Evolutionary conservation across 2,888 invertebrate genomes (phyloP), one percentile per base, ranked within the genome.

Genomic region (Drosophila anomalata): DNA sequence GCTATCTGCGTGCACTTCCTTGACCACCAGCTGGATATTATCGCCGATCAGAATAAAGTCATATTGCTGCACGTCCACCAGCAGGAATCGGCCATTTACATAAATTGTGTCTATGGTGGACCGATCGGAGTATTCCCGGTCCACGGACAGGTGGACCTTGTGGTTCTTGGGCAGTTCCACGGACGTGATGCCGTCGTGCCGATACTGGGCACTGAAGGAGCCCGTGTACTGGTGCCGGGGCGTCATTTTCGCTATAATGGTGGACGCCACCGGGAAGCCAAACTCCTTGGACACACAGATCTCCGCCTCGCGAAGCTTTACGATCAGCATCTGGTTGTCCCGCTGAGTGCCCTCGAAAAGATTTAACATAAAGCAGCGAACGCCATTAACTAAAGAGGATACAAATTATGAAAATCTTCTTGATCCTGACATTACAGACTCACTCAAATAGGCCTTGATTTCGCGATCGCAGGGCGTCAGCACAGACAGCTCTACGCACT

Each of bases 201-300:
- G 17, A 17, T 26, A 9, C 7, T 20, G 7, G 1, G 46, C 12
- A 1, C 73, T 66, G 59, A 91, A 57, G 12, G 75, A 51, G 0
- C 90, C 90, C 2, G 82, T 90, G 36, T 78, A 90, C 11, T 89
- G 90, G 20, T 78, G 47, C 7, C 90, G 88, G 2, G 91, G 90
- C 42, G 89, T 84, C 1, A 91, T 33, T 36, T 83, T 84, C 2
- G 84, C 87, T 36, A 89, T 76, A 0, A 90, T 54, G 6, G 89
- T 89, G 4, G 88, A 73, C 3, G 78, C 78, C 14, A 90, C 78
- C 2, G 89, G 85, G 60, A 87, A 89, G 0, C 83, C 83, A 22
- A 66, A 74, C 24, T 87, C 79, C 8, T 79, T 76, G 2, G 90
- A 85, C 3, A 89, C 75, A 11, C 60, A 51, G 0, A 88, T 61